Evolutionary conservation across 2,113 vertebrate species (phyloP).

Genomic region (Thalassoma bifasciatum): DNA sequence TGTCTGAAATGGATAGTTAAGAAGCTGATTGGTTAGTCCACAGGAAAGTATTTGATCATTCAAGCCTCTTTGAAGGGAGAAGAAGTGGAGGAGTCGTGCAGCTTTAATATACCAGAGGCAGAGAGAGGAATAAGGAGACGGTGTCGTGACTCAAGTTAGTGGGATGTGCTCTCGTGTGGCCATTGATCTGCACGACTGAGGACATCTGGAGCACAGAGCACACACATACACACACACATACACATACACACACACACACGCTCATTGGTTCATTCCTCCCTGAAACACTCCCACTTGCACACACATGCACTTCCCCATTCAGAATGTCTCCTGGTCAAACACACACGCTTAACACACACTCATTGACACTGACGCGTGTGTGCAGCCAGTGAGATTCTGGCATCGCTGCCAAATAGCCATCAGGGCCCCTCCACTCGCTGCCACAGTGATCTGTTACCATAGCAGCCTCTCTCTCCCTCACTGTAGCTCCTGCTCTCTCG

Average conservation of each 20-base stretch:
- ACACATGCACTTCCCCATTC: constrained; percentile 32
- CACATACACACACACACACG: constrained; percentile 13
- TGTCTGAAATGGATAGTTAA: neutral
- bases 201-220: constrained; percentile 73
- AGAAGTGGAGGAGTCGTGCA: neutral
- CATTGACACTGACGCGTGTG: constrained; percentile 47
- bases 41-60: neutral
- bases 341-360: constrained; percentile 54
- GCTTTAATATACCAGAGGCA: neutral
- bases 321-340: constrained; percentile 39
- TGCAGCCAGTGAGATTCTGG: constrained; percentile 61
- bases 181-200: constrained; percentile 66
- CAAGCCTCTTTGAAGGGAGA: neutral
- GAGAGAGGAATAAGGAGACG: constrained; percentile 12
- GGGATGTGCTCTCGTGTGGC: constrained; percentile 57
- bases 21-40: neutral
- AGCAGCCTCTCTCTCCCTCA: constrained; percentile 71
- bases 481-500: constrained; percentile 42
- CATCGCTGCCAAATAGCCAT: constrained; percentile 76
- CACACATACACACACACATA: constrained; percentile 18
- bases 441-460: constrained; percentile 78
- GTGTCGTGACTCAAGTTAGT: constrained; percentile 54
- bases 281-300: constrained; percentile 7
- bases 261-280: constrained; percentile 34
- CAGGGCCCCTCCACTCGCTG: constrained; percentile 71